Percentiles rank a stretch among this genome's conserved stretches.
These are phyloP conservation scores for Cheirogaleus medius DNA, from an alignment of 2,113 vertebrate species.

Conservation along the genomic window DNA sequence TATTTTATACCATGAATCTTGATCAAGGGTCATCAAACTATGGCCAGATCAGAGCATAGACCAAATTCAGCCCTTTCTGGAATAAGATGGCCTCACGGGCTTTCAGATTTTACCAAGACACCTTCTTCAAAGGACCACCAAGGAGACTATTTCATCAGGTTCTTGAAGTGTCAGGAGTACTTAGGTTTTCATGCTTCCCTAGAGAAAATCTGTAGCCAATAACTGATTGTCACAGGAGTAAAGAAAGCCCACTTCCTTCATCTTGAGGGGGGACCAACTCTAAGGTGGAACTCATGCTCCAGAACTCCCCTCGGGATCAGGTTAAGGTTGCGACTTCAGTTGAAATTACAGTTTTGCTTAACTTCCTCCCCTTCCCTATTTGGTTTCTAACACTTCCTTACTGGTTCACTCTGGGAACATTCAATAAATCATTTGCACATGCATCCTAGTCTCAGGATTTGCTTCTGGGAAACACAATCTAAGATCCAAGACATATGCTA, in stretches of 20 bases:
- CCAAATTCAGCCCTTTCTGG: not conserved
- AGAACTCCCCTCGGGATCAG: not conserved
- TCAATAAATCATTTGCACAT: not conserved
- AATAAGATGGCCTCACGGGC: not conserved
- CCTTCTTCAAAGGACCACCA: not conserved
- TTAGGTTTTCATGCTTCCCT: not conserved
- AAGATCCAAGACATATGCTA: not conserved
- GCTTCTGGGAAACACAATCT: not conserved
- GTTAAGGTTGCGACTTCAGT: not conserved
- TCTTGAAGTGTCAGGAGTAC: not conserved
- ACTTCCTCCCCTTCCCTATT: not conserved
- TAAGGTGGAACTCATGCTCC: not conserved
- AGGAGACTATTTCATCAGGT: not conserved
- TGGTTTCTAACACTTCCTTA: not conserved
- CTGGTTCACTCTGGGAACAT: not conserved
- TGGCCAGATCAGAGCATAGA: not conserved
- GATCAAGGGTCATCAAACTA: not conserved
- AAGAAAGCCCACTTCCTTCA: not conserved
- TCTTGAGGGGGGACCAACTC: not conserved
- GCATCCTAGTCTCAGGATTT: not conserved
- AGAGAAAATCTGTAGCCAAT: not conserved
- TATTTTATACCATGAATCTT: not conserved
- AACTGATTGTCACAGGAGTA: not conserved
- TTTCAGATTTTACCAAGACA: slow-evolving; percentile 8
- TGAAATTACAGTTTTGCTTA: not conserved